Base-by-base conservation (phyloP, 2,113 vertebrate genomes). In the Otolemur garnettii region DNA sequence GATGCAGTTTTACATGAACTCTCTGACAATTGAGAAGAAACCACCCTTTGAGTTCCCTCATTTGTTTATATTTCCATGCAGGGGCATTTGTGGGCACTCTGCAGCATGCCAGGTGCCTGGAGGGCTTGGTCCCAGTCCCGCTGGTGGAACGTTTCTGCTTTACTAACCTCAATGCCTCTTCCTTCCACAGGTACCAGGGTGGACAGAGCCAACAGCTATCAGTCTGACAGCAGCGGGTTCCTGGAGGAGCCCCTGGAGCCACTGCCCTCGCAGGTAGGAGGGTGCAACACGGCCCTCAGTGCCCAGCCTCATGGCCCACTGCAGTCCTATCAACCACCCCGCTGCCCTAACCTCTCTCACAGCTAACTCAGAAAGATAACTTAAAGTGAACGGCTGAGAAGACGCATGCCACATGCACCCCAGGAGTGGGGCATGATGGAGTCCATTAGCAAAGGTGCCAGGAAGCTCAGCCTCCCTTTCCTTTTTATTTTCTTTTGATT, bases 171-270 rank as follows among this genome's bases (percentile, higher is more conserved):
- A 17, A 14, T 35, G 33, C n/a, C 33, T 89, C 68, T 59, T 83
- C 66, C 64, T 68, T 62, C 72, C 13, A 13, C 92, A 98, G 97
- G 87, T 13, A 13, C 84, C 42, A 82, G 15, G 2, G 77, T 98
- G 79, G 98, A 98, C 91, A 98, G 98, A 97, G 98, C 98, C 68
- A 99, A 98, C 95, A 99, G 99, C 96, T 98, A 98, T 97, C 99
- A 99, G 92, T 99, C 99, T 50, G 99, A 99, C 96, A 99, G 98
- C 98, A 99, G 99, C 30, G 99, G 98, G 2, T 99, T 99, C 97
- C 95, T 98, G 92, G 99, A 99, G 83, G 99, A 99, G 35, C 97
- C 98, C 0, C 92, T 89, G 0, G 98, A 99, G 19, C 97, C 98
- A 1, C 71, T 78, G 2, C 72, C 96, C 84, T 85, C 94, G 50